phyloP scores from a whole-genome alignment of 1,140 invertebrate species.

The Ladona fulva region DNA sequence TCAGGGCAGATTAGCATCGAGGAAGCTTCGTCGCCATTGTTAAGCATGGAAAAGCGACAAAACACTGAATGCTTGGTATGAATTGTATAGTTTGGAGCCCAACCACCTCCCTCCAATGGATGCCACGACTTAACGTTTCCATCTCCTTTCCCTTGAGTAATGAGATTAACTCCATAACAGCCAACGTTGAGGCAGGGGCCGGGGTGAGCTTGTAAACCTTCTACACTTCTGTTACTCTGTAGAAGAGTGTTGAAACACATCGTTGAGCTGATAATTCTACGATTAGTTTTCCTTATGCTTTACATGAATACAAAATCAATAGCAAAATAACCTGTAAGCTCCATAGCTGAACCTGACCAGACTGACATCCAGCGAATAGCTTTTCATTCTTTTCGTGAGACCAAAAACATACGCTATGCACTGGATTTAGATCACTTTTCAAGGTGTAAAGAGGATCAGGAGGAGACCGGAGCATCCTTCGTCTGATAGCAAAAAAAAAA shows the following conservation, averaged over 20 bases:
- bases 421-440: not conserved
- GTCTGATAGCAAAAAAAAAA: too few species aligned
- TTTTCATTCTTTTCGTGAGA: not conserved
- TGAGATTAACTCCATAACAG: not conserved
- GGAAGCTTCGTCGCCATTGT: not conserved
- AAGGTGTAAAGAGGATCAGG: not conserved
- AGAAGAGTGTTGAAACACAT: not conserved
- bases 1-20: not conserved
- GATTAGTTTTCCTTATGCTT: not conserved
- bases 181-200: not conserved
- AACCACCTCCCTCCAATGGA: not conserved
- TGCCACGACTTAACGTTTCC: not conserved
- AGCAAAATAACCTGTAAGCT: not conserved
- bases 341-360: not conserved
- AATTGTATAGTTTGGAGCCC: not conserved
- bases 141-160: not conserved
- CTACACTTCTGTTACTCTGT: not conserved
- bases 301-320: not conserved
- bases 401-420: not conserved
- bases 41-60: not conserved
- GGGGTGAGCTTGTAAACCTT: not conserved
- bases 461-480: not conserved
- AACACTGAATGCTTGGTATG: not conserved
- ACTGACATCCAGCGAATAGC: not conserved
- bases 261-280: not conserved